Base-by-base conservation (phyloP, 2,888 invertebrate genomes). In the Dicyrtoma fusca region DNA sequence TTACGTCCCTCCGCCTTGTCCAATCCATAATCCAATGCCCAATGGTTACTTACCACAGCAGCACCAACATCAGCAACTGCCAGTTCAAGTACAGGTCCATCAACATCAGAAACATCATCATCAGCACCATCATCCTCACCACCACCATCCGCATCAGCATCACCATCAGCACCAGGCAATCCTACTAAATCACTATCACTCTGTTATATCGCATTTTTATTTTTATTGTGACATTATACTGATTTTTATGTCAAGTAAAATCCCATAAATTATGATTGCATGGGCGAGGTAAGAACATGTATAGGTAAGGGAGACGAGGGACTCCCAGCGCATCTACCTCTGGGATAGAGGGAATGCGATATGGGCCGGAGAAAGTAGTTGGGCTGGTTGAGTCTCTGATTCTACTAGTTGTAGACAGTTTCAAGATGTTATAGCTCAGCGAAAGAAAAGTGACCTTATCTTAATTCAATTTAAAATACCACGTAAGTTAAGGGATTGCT, bases 1-100 rank as follows among this genome's bases (percentile, higher is more conserved):
- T 76, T 81, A 79, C 74, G 74, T 78, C 76, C 81, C 80, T 75
- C 79, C 80, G 77, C 80, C 81, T 71, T 80, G 81, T 77, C 80
- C 80, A 72, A 79, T 80, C 77, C 80, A 79, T 74, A 80, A 80
- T 75, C 81, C 81, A 73, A 78, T 79, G 72, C 79, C 79, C 59
- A 80, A 80, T 74, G 81, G 81, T 25, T 80, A 76, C 71, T 75
- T 79, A 74, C 77, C 80, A 63, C 81, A 80, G 69, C 77, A 76
- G 66, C 77, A 77, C 69, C 75, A 74, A 47, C 78, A 76, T 74
- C 74, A 74, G 64, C 73, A 71, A 64, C 77, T 74, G 73, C 74
- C 45, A 59, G 71, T 75, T 74, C 76, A 74, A 66, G 59, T 63
- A 59, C 81, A 79, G 70, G 74, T 75, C 69, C 77, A 77, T 73